Evolutionary conservation across 1,140 invertebrate species (phyloP), one percentile per base, ranked within the genome.

Genomic region (Antheraea pernyi): DNA sequence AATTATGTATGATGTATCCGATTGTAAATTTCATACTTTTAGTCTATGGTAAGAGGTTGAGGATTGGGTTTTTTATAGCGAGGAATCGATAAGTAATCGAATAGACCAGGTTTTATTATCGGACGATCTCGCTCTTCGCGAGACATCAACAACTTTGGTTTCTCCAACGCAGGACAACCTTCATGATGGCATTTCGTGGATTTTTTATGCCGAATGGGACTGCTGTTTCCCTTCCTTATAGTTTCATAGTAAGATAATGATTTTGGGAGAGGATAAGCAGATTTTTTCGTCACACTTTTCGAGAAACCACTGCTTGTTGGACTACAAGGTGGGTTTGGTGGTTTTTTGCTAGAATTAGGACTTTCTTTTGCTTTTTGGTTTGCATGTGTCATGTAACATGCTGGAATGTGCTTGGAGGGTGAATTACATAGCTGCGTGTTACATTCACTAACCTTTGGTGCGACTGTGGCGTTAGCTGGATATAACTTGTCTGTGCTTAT

Each of bases 31-130:
- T 30, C 22, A 30, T 6, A 6, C 11, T 53, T 16, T 13, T 53
- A 53, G 13, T 53, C 46, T 53, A 53, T 5, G 16, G 11, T 13
- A 16, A 16, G 46, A 8, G 65, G 61, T 59, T 58, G 46, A 11
- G 74, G 70, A 16, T 73, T 70, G 3, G 72, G 75, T 19, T 72
- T 76, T 58, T 62, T 76, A 37, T 48, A 82, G n/a, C 73, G 71
- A 0, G 80, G 80, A 6, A 79, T 37, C 1, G 71, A 68, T 6
- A 69, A 58, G 59, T 72, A 75, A 39, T 75, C 37, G 69, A 81
- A 79, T 13, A 71, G n/a, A 11, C 72, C 75, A 19, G 77, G 59
- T n/a, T 59, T 13, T 13, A 74, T 62, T 19, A 16, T 22, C 6
- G 79, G 75, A 3, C 59, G 39, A 39, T 79, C 77, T 13, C 77